Percentiles rank a stretch among this genome's conserved stretches.
Conservation (phyloP, 1,140 invertebrate species). For the Dendrolimus kikuchii region DNA sequence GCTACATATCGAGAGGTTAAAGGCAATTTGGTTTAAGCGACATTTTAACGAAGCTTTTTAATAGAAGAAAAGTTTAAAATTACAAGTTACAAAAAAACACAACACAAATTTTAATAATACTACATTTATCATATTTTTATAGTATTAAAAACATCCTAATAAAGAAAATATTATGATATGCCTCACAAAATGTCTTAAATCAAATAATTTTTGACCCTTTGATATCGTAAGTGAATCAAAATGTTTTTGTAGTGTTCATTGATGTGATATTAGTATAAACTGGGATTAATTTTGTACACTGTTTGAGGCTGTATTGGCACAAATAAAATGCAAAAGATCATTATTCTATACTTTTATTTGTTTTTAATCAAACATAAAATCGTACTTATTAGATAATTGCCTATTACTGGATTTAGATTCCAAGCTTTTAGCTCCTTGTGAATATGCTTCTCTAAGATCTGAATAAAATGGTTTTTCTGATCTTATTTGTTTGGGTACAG, state of each 20-base stretch:
- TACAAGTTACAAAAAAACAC: too few species aligned
- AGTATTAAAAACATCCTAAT: too few species aligned
- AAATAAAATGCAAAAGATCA: slow-evolving; percentile 12
- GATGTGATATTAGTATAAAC: slow-evolving; percentile 27
- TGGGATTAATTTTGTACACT: slow-evolving; percentile 13
- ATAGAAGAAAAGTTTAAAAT: too few species aligned
- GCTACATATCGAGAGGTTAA: too few species aligned
- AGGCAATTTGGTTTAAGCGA: too few species aligned
- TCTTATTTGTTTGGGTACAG: slow-evolving; percentile 53
- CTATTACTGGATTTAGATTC: slow-evolving; percentile 52
- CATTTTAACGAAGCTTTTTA: too few species aligned
- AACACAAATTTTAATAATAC: too few species aligned
- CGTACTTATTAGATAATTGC: slow-evolving; percentile 46
- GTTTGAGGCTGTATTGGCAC: slow-evolving; percentile 12
- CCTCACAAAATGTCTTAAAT: too few species aligned
- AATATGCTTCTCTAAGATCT: slow-evolving; percentile 76
- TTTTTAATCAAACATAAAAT: slow-evolving; percentile 53
- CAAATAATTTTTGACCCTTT: too few species aligned
- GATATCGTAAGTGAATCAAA: too few species aligned
- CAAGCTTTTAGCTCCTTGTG: slow-evolving; percentile 79
- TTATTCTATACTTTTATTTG: slow-evolving; percentile 15
- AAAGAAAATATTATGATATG: too few species aligned
- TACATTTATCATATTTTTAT: too few species aligned
- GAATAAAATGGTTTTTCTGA: slow-evolving; percentile 42
- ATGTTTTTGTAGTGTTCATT: slow-evolving; percentile 13